These are phyloP conservation scores for Sphyrna mokarran DNA, from an alignment of 2,113 vertebrate species.

Conservation along the genomic window DNA sequence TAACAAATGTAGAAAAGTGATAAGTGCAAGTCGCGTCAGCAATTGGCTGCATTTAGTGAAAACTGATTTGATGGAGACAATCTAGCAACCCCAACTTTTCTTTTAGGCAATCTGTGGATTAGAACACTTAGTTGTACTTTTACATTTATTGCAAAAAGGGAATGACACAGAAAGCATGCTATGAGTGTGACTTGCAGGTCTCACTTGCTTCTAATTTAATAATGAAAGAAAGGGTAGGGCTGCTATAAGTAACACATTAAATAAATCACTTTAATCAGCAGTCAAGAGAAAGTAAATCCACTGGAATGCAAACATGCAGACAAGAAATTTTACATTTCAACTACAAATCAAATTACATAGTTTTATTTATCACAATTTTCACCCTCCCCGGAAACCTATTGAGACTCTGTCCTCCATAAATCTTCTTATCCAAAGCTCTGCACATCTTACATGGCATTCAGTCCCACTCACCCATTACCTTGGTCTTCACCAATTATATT, in stretches of 20 bases:
- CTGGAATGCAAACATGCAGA: neutral
- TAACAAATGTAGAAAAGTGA: neutral
- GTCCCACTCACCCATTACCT: neutral
- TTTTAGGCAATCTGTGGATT: neutral
- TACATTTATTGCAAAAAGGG: neutral
- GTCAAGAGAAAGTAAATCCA: slow-evolving; percentile 2
- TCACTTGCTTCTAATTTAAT: neutral
- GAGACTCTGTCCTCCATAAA: neutral
- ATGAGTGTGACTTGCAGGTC: neutral
- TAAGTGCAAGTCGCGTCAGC: neutral
- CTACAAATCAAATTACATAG: neutral
- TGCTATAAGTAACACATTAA: neutral
- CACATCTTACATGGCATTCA: neutral
- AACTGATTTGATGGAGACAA: neutral
- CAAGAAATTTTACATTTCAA: slow-evolving; percentile 14
- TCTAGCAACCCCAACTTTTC: slow-evolving; percentile 24
- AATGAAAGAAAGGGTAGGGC: neutral
- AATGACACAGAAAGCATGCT: neutral
- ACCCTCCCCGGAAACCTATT: neutral
- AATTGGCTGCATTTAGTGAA: neutral
- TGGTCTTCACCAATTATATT: neutral
- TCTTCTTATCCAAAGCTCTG: neutral
- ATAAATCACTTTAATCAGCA: slow-evolving; percentile 11
- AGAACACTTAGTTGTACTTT: neutral
- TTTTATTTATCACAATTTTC: neutral